These are phyloP conservation scores for Crenuchus spilurus DNA, from an alignment of 2,797 vertebrate species.

Conservation along the genomic window DNA sequence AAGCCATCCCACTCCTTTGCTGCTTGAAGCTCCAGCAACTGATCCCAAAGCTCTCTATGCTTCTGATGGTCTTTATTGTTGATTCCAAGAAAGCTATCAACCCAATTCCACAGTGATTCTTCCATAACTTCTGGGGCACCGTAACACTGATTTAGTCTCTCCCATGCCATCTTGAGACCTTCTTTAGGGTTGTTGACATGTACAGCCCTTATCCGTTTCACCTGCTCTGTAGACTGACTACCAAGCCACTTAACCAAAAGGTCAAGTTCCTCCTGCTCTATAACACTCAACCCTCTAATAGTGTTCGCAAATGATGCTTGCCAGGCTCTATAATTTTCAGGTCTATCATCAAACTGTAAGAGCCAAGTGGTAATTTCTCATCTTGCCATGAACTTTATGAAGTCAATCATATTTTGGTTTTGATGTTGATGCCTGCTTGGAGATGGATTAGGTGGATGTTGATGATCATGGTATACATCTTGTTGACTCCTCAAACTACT, in stretches of 20 bases:
- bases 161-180: neutral
- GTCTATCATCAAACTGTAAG: conserved; percentile 2
- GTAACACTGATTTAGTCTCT: neutral
- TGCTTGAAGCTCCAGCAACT: neutral
- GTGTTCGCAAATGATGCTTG: neutral
- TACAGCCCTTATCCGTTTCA: neutral
- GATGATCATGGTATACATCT: neutral
- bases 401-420: neutral
- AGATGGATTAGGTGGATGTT: neutral
- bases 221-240: too few relatives aligned
- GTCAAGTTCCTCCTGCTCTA: neutral
- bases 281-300: neutral
- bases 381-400: neutral
- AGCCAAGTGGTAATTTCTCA: neutral
- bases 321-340: neutral
- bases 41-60: neutral
- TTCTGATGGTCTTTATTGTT: neutral
- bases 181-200: neutral
- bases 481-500: neutral
- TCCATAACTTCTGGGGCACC: neutral
- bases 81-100: neutral
- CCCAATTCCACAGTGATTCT: neutral
- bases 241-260: neutral
- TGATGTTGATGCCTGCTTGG: neutral
- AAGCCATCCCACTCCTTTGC: neutral